Percentiles rank a stretch among this genome's conserved stretches.
Conservation (phyloP, 2,797 vertebrate species). For the Muscicapa comitata region DNA sequence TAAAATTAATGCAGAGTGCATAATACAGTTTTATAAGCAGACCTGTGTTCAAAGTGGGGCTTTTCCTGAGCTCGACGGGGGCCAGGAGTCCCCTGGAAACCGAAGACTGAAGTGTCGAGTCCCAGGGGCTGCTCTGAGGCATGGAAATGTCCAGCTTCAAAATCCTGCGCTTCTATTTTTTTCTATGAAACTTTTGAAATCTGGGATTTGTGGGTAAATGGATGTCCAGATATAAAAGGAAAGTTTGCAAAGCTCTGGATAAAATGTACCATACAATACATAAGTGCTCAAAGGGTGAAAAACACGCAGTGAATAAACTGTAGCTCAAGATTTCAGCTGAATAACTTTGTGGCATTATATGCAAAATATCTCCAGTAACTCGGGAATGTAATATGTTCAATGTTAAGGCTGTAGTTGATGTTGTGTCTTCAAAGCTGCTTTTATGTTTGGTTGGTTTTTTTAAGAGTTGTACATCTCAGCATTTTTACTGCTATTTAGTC, state of each 20-base stretch:
- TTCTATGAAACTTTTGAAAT: conserved; percentile 45
- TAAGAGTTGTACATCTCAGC: conserved; percentile 77
- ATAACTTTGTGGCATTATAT: conserved; percentile 77
- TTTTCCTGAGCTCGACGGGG: neutral
- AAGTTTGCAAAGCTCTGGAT: conserved; percentile 23
- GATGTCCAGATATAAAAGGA: conserved; percentile 21
- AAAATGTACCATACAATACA: neutral
- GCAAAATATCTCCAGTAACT: conserved; percentile 73
- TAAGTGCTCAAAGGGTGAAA: conserved; percentile 32
- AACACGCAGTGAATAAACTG: conserved; percentile 21
- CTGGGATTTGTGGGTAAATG: conserved; percentile 39
- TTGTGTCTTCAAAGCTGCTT: conserved; percentile 80
- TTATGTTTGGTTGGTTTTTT: conserved; percentile 50
- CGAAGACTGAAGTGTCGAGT: neutral
- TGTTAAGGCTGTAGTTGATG: conserved; percentile 76
- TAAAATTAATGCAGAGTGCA: neutral
- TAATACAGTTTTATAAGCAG: conserved; percentile 13
- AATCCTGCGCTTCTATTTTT: conserved; percentile 31
- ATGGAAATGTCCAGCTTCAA: conserved; percentile 36
- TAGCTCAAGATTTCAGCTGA: conserved; percentile 52
- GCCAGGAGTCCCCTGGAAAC: neutral
- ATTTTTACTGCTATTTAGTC: conserved; percentile 69
- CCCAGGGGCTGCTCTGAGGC: neutral
- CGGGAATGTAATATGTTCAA: conserved; percentile 76
- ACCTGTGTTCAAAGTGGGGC: neutral